phyloP scores from a whole-genome alignment of 2,797 vertebrate species.

The Smutsia temminckii region DNA sequence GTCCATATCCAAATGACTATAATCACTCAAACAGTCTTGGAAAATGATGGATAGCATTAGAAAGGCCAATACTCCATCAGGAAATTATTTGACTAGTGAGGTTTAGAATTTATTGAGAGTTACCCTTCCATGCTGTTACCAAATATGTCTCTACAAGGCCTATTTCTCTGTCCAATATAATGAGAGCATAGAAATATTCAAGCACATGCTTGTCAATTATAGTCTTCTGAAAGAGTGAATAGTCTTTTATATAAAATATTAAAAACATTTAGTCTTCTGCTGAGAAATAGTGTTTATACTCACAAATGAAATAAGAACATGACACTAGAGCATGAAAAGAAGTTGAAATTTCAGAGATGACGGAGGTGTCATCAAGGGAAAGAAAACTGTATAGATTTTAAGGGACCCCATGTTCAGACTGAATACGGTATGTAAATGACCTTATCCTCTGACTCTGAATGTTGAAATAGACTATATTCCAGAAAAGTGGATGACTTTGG shows the following conservation, averaged over 20 bases:
- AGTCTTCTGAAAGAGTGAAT: conserved; percentile 27
- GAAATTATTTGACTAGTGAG: conserved; percentile 66
- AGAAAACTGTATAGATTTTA: conserved; percentile 13
- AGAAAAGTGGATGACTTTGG: not conserved
- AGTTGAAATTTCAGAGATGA: conserved; percentile 24
- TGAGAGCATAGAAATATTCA: conserved; percentile 33
- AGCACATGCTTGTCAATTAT: conserved; percentile 15
- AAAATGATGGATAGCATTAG: conserved; percentile 57
- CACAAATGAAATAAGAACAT: conserved; percentile 3
- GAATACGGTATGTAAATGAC: not conserved
- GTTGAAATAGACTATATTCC: not conserved
- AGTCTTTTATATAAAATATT: conserved; percentile 53
- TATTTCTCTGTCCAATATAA: conserved; percentile 47
- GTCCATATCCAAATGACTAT: conserved; percentile 57
- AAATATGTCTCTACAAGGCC: conserved; percentile 41
- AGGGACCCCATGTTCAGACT: not conserved
- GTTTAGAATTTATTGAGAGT: conserved; percentile 58
- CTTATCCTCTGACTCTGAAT: not conserved
- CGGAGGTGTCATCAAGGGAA: not conserved
- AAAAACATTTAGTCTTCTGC: conserved; percentile 49
- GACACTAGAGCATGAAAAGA: not conserved
- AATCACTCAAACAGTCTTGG: conserved; percentile 41
- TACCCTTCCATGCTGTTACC: not conserved
- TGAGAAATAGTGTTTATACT: conserved; percentile 47
- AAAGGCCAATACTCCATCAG: conserved; percentile 51